phyloP scores from a whole-genome alignment of 2,113 vertebrate genomes.

The Dasyornis broadbenti region DNA sequence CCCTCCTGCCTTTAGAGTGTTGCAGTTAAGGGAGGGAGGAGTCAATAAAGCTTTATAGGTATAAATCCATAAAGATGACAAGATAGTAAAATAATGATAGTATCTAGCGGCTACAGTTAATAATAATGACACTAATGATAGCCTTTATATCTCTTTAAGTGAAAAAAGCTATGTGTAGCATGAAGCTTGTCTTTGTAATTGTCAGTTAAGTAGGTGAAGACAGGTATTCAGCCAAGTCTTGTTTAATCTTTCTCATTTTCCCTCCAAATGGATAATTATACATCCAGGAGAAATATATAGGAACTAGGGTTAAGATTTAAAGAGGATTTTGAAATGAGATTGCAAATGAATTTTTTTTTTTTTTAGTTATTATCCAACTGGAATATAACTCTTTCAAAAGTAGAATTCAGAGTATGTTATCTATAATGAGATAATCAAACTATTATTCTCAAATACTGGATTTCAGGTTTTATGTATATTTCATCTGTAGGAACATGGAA shows the following conservation, averaged over 20 bases:
- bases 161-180: neutral
- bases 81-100: constrained; percentile 5
- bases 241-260: constrained; percentile 21
- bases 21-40: neutral
- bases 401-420: neutral
- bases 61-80: neutral
- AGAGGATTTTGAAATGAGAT: constrained; percentile 9
- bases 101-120: neutral
- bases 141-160: neutral
- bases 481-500: neutral
- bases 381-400: neutral
- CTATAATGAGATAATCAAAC: neutral
- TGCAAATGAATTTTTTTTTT: neutral
- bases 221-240: neutral
- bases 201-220: neutral
- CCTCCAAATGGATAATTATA: neutral
- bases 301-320: neutral
- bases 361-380: neutral
- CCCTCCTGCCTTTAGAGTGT: neutral
- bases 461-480: neutral
- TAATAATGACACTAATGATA: constrained; percentile 35
- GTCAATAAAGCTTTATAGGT: constrained; percentile 2
- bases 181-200: neutral
- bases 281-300: neutral
- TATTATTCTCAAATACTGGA: neutral